Conservation (phyloP, 2,113 vertebrate species). For the Barbus barbus region DNA sequence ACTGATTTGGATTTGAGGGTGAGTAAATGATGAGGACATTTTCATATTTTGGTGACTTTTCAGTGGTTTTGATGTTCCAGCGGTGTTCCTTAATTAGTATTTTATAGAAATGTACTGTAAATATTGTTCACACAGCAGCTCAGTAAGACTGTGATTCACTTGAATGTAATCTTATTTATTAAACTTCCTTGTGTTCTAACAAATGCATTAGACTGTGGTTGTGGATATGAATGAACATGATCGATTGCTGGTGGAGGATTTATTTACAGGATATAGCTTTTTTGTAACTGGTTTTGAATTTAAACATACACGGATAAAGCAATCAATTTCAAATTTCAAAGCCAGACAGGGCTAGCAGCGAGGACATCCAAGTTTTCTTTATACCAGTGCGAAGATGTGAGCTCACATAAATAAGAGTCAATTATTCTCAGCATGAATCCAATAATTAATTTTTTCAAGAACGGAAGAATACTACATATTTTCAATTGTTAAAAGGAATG, state of each 20-base stretch:
- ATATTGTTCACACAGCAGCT: neutral
- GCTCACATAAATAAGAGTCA: neutral
- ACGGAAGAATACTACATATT: no score
- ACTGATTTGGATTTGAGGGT: neutral
- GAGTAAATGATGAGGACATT: neutral
- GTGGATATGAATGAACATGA: neutral
- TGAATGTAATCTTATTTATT: neutral
- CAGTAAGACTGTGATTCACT: neutral
- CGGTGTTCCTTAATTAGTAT: neutral
- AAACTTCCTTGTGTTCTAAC: neutral
- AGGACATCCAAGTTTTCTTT: neutral
- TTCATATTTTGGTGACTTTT: neutral
- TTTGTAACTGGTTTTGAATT: neutral
- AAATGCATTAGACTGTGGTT: neutral
- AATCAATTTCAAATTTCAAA: neutral
- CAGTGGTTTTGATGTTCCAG: neutral
- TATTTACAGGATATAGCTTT: neutral
- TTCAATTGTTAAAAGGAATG: no score
- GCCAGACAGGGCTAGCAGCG: neutral
- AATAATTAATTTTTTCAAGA: no score
- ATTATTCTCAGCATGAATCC: neutral
- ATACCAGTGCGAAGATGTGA: neutral
- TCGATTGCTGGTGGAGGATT: neutral
- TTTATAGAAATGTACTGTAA: neutral
- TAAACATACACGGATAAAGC: neutral